Evolutionary conservation across 2,113 vertebrate species (phyloP).

Genomic region (Synodontis membranacea): DNA sequence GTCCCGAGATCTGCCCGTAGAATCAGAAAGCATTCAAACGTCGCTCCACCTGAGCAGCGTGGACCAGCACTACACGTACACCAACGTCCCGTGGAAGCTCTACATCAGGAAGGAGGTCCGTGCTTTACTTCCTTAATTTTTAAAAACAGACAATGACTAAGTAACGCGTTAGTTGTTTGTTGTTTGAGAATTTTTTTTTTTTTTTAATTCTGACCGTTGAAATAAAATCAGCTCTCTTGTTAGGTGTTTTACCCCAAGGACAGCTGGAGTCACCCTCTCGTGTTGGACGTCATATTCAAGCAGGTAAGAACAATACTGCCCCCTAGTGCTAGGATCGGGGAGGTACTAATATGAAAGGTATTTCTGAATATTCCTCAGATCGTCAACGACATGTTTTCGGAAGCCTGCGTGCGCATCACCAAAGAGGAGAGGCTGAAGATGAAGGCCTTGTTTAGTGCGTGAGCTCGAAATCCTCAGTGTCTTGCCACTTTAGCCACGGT

Average conservation of each 20-base stretch:
- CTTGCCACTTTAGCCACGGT: not conserved
- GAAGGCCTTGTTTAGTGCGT: slow-evolving; percentile 88
- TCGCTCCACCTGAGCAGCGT: slow-evolving; percentile 81
- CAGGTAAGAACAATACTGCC: slow-evolving; percentile 75
- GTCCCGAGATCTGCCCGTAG: slow-evolving; percentile 79
- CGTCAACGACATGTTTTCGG: slow-evolving; percentile 85
- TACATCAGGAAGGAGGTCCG: slow-evolving; percentile 92
- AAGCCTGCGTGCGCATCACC: slow-evolving; percentile 89
- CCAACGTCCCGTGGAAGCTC: slow-evolving; percentile 86
- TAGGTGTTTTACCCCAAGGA: slow-evolving; percentile 98
- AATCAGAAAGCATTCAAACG: slow-evolving; percentile 81
- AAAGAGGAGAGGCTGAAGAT: slow-evolving; percentile 86
- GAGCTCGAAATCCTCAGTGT: slow-evolving; percentile 30
- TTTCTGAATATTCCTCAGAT: slow-evolving; percentile 75
- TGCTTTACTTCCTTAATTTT: not conserved
- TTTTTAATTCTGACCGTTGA: not conserved
- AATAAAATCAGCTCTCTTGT: not conserved
- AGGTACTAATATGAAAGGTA: not conserved
- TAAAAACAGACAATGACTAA: not conserved
- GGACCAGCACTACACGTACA: slow-evolving; percentile 87
- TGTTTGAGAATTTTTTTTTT: not conserved
- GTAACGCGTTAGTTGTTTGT: not conserved
- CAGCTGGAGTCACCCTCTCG: slow-evolving; percentile 82
- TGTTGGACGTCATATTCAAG: slow-evolving; percentile 91
- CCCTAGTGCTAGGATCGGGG: not conserved